Conservation (phyloP, 1,140 invertebrate species). For the Drosophila dunni region DNA sequence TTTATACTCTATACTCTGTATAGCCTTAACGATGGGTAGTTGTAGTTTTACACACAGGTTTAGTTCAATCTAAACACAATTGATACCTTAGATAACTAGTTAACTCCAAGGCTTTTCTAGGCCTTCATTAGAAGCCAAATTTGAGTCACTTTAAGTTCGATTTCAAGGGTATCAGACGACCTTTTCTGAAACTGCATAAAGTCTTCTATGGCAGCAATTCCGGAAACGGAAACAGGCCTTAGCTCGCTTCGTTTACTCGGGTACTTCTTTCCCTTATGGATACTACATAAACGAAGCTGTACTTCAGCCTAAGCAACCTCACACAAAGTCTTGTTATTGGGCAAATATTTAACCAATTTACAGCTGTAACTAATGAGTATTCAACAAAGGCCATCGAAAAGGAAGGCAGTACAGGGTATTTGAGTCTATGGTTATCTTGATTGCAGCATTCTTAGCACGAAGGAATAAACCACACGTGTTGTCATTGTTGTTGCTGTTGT, state of each 20-base stretch:
- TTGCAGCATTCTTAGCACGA: constrained; percentile 17
- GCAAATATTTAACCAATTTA: neutral
- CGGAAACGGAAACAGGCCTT: neutral
- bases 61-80: neutral
- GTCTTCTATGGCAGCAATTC: neutral
- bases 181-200: neutral
- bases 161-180: no score
- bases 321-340: neutral
- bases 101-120: no score
- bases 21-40: neutral
- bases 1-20: constrained; percentile 29
- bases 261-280: neutral
- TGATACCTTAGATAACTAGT: no score
- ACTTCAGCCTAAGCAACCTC: neutral
- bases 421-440: constrained; percentile 26
- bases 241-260: neutral
- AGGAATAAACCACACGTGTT: constrained; percentile 43
- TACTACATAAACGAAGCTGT: neutral
- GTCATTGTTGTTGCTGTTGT: neutral
- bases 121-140: no score
- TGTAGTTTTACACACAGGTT: neutral
- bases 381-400: neutral
- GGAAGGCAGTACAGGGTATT: constrained; percentile 18
- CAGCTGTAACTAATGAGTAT: neutral
- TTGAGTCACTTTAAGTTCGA: no score